These are phyloP conservation scores for Dallia pectoralis DNA, from an alignment of 2,797 vertebrate species.

Conservation along the genomic window DNA sequence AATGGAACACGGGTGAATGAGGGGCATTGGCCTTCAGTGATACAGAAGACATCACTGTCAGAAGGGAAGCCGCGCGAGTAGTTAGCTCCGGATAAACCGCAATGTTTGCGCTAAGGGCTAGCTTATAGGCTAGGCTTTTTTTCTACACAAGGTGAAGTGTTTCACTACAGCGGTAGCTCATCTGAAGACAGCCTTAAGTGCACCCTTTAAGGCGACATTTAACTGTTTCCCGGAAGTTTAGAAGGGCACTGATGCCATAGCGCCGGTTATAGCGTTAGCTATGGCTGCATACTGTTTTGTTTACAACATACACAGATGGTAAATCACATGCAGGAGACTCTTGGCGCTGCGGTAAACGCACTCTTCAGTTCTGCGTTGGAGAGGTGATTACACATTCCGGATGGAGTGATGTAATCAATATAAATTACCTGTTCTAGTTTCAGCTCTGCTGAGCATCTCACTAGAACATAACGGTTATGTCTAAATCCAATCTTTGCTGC, in stretches of 20 bases:
- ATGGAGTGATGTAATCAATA: conserved; percentile 47
- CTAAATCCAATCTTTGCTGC: too few species aligned
- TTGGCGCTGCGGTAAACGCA: conserved; percentile 20
- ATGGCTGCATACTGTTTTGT: background rate
- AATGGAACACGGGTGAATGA: background rate
- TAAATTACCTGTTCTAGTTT: conserved; percentile 37
- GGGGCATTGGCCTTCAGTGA: background rate
- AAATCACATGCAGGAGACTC: background rate
- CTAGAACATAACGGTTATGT: background rate
- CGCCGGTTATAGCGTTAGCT: background rate
- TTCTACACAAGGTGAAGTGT: background rate
- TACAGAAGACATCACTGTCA: background rate
- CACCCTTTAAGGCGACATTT: background rate
- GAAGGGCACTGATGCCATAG: background rate
- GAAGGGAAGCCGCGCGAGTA: background rate
- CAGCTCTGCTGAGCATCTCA: too few species aligned
- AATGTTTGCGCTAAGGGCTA: background rate
- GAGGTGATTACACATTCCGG: conserved; percentile 45
- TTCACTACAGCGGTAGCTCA: background rate
- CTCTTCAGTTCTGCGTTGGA: conserved; percentile 32
- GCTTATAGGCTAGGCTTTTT: background rate
- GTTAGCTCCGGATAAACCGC: background rate
- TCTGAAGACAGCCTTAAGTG: background rate
- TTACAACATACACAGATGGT: background rate
- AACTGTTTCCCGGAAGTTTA: background rate